Conservation (phyloP, 2,888 invertebrate genomes). For the Deroplatys truncata region DNA sequence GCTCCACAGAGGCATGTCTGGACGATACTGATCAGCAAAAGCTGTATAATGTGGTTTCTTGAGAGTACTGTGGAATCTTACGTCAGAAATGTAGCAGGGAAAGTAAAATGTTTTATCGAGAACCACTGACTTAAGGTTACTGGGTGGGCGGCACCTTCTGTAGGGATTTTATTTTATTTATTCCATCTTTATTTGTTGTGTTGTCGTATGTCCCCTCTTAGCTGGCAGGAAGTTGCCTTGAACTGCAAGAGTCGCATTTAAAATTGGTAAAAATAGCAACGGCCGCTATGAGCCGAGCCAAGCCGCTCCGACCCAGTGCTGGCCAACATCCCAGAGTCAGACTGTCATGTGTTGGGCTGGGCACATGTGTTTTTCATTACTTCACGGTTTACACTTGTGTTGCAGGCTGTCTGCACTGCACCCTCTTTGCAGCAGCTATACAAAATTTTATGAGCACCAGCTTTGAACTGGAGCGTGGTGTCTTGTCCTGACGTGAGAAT, state of each 20-base stretch:
- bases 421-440: background rate
- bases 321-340: background rate
- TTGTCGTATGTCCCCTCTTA: background rate
- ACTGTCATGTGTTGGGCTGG: background rate
- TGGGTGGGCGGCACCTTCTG: background rate
- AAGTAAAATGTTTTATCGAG: too few species aligned
- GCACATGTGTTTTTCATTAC: background rate
- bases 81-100: too few species aligned
- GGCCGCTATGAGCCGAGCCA: background rate
- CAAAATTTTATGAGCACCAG: background rate
- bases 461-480: background rate
- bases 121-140: background rate
- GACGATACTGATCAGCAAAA: too few species aligned
- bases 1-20: too few species aligned
- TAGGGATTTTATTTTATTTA: background rate
- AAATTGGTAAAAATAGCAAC: background rate
- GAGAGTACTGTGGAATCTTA: too few species aligned
- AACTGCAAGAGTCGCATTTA: background rate
- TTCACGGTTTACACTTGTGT: background rate
- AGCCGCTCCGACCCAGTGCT: too few species aligned
- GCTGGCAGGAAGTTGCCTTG: slow-evolving; percentile 1
- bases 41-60: too few species aligned
- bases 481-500: background rate
- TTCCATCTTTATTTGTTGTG: background rate
- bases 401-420: background rate